Evolutionary conservation across 2,797 vertebrate genomes (phyloP).

Genomic region (Coreius guichenoti): DNA sequence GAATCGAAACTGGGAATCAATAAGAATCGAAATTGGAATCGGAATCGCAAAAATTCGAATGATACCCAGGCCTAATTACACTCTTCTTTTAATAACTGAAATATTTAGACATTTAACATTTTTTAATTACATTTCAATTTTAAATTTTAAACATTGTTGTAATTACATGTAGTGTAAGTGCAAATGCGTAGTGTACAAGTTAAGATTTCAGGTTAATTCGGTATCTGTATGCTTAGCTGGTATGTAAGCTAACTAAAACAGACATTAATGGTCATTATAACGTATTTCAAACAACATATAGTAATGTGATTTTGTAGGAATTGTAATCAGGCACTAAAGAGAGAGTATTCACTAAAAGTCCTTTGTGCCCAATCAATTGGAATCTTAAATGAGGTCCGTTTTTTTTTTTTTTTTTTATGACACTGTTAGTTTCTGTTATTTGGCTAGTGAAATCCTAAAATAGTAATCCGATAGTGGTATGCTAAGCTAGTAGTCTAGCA

Average conservation of each 20-base stretch:
- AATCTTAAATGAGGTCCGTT: not conserved
- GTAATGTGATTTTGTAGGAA: not conserved
- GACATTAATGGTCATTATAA: not conserved
- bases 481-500: not conserved
- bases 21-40: not conserved
- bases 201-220: not conserved
- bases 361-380: not conserved
- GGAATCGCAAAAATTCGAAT: not conserved
- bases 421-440: not conserved
- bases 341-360: not conserved
- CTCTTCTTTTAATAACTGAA: not conserved
- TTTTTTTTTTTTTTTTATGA: not conserved
- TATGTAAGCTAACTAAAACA: constrained; percentile 2
- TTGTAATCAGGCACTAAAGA: not conserved
- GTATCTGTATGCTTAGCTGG: not conserved
- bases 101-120: not conserved
- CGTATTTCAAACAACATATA: not conserved
- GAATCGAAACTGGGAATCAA: not conserved
- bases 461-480: not conserved
- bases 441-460: not conserved
- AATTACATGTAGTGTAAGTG: not conserved
- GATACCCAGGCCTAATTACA: not conserved
- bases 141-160: not conserved
- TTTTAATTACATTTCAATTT: not conserved
- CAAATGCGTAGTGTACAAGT: not conserved